These are phyloP conservation scores for Lophochroa leadbeateri DNA, from an alignment of 2,113 vertebrate species.

Conservation along the genomic window DNA sequence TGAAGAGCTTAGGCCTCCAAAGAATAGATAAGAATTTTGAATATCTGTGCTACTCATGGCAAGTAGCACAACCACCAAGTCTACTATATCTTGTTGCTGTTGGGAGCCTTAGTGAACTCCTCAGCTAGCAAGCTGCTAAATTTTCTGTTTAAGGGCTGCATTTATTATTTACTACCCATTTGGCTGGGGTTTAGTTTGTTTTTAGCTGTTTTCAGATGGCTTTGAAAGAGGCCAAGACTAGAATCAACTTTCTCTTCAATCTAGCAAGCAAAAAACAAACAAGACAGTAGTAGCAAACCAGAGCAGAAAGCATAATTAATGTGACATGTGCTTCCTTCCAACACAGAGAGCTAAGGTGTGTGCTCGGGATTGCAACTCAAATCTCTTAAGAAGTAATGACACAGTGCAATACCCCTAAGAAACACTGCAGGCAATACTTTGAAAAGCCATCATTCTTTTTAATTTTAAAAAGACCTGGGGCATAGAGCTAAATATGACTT, in stretches of 20 bases:
- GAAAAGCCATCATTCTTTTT: neutral
- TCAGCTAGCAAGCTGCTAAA: constrained; percentile 24
- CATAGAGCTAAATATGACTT: neutral
- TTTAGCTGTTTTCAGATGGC: constrained; percentile 1
- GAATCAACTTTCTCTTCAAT: constrained; percentile 9
- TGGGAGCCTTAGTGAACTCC: neutral
- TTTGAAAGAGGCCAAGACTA: constrained; percentile 33
- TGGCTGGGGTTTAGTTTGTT: neutral
- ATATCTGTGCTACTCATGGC: neutral
- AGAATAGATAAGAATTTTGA: neutral
- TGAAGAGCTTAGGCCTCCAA: neutral
- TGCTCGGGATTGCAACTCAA: neutral
- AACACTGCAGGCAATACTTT: neutral
- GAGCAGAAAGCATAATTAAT: constrained; percentile 45
- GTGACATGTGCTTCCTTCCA: neutral
- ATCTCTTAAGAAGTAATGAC: neutral
- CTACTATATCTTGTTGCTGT: neutral
- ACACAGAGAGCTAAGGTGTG: fast-evolving
- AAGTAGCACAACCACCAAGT: neutral
- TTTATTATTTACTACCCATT: constrained; percentile 50
- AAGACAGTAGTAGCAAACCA: neutral
- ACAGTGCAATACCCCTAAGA: neutral
- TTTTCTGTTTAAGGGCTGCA: constrained; percentile 20
- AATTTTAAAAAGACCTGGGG: neutral
- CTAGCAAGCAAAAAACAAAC: neutral